These are phyloP conservation scores for Hestina assimilis DNA, from an alignment of 1,140 invertebrate species.

Conservation along the genomic window DNA sequence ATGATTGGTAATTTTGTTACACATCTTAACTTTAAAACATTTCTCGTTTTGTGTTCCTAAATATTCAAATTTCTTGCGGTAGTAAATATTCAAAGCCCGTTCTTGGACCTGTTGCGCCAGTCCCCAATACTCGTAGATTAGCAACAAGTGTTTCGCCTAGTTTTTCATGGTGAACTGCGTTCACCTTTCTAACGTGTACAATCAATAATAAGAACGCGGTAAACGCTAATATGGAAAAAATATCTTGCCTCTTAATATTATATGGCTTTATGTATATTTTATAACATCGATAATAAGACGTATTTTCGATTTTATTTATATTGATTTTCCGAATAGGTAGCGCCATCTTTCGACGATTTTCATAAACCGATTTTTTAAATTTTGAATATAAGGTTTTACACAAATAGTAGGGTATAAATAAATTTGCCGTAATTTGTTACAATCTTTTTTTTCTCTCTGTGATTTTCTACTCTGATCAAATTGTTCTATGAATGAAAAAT, in stretches of 20 bases:
- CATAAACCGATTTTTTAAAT: neutral
- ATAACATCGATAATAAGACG: neutral
- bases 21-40: too few relatives aligned
- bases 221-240: too few relatives aligned
- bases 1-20: too few relatives aligned
- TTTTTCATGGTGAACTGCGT: neutral
- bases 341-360: conserved; percentile 4
- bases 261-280: too few relatives aligned
- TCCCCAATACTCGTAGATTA: conserved; percentile 1
- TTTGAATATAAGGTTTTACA: neutral
- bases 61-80: neutral
- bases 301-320: neutral
- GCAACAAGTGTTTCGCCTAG: conserved; percentile 21
- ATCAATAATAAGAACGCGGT: too few relatives aligned
- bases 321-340: neutral
- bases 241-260: too few relatives aligned
- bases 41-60: too few relatives aligned
- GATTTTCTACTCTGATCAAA: too few relatives aligned
- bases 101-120: conserved; percentile 21
- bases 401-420: too few relatives aligned
- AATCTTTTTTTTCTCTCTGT: too few relatives aligned
- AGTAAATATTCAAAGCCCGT: conserved; percentile 5
- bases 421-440: too few relatives aligned
- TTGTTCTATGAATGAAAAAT: too few relatives aligned
- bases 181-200: neutral